These are phyloP conservation scores for Malacoctenus gilli DNA, from an alignment of 2,797 vertebrate species.

Conservation along the genomic window DNA sequence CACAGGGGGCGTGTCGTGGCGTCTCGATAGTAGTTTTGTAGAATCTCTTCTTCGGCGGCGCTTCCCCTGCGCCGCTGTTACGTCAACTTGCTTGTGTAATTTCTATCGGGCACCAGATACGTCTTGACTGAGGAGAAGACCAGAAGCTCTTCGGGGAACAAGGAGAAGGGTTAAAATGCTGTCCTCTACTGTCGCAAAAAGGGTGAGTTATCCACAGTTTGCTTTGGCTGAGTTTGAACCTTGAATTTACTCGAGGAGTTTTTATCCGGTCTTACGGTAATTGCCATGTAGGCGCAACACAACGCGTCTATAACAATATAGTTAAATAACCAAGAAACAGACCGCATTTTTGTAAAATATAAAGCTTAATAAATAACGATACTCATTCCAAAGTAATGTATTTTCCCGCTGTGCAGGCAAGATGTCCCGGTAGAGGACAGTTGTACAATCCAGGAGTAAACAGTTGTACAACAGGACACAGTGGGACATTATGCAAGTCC, in stretches of 20 bases:
- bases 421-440: slow-evolving; percentile 4
- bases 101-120: neutral
- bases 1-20: too few species aligned
- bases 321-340: too few species aligned
- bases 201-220: slow-evolving; percentile 61
- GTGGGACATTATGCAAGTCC: slow-evolving; percentile 11
- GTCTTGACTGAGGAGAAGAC: neutral
- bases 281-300: too few species aligned
- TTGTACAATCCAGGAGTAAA: slow-evolving; percentile 4
- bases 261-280: neutral
- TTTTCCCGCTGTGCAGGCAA: neutral
- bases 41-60: too few species aligned
- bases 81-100: slow-evolving; percentile 42
- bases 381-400: neutral
- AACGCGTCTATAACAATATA: too few species aligned
- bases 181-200: slow-evolving; percentile 49
- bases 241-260: neutral
- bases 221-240: neutral
- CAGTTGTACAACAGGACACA: slow-evolving; percentile 43
- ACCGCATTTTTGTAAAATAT: too few species aligned
- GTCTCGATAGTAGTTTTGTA: too few species aligned
- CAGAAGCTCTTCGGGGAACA: neutral
- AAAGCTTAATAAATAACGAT: too few species aligned
- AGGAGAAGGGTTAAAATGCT: slow-evolving; percentile 52
- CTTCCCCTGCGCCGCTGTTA: slow-evolving; percentile 27